Evolutionary conservation across 2,797 vertebrate genomes (phyloP), one percentile per base, ranked within the genome.

Genomic region (Liasis olivaceus): DNA sequence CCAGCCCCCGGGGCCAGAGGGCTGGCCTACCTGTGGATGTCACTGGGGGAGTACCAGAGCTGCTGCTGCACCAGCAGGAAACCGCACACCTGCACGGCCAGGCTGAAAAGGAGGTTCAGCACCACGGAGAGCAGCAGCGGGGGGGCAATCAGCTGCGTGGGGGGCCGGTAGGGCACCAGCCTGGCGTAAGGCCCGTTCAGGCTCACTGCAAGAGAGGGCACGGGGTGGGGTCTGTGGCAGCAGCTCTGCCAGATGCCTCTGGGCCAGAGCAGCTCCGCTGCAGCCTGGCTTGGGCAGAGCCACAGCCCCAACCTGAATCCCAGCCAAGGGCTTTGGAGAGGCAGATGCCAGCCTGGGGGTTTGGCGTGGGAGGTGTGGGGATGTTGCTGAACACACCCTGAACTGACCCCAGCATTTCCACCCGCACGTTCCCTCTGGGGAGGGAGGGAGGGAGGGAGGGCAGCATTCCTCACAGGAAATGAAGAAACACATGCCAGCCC

Each of bases 41-140:
- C 6, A 0, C 14, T 89, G 72, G 91, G 90, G 51, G 94, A 95
- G 93, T 98, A 98, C 98, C 98, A 98, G 5, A 96, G 94, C 96
- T 98, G 98, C 89, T 94, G 36, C 97, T 98, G 98, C 36, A 98
- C 98, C 93, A 97, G 36, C 42, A 97, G 0, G 91, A 98, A 98
- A 59, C 97, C 98, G 0, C 96, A 96, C 17, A 96, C 90, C 92
- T 98, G 98, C 96, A 98, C 91, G 77, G 93, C 91, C 94, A 98
- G 96, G 93, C 97, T 98, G 93, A 98, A 95, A 77, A 98, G 95
- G 90, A 98, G 96, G 96, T 98, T 98, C 91, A 98, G 90, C 15
- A 97, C 91, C 89, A 98, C 97, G 2, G 98, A 98, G 1, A 98
- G 96, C 92, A 98, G 97, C 93, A 98, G 60, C 0, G 98, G 97